A percentile compares a stretch with the other conserved stretches of the same genome.
Conservation (phyloP, 37 sponge, comb jelly and placozoan species). For the Dysidea cf. avara region DNA sequence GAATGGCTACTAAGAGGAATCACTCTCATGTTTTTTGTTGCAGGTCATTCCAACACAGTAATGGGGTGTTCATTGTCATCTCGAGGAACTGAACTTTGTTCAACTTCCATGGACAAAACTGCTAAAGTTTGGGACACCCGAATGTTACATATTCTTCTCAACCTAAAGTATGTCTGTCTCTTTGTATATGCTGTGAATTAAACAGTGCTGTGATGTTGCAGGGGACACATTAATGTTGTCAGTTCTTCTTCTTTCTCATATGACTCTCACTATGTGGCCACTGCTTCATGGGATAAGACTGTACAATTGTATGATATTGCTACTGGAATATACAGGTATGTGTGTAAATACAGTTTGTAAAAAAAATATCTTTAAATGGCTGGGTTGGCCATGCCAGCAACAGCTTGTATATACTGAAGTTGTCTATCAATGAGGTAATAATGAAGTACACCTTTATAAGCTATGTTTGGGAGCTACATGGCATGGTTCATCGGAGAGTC, state of each 20-base stretch:
- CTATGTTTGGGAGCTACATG: no score
- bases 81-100: slow-evolving; percentile 51
- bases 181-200: slow-evolving; percentile 24
- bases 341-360: no score
- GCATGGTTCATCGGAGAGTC: no score
- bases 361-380: no score
- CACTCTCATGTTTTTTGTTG: not conserved
- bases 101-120: slow-evolving; percentile 69
- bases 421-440: no score
- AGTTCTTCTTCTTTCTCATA: slow-evolving; percentile 55
- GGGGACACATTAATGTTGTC: slow-evolving; percentile 47
- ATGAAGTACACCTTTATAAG: no score
- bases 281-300: slow-evolving; percentile 84
- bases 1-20: no score
- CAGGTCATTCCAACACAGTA: slow-evolving; percentile 74
- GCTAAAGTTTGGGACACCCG: slow-evolving; percentile 77
- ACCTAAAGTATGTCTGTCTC: slow-evolving; percentile 56
- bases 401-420: no score
- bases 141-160: slow-evolving; percentile 33
- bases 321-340: slow-evolving; percentile 67
- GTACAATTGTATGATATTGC: slow-evolving; percentile 68
- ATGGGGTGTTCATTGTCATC: slow-evolving; percentile 53
- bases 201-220: not conserved
- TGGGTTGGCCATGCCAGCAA: no score
- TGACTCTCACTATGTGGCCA: slow-evolving; percentile 54